These are phyloP conservation scores for Enteromius thamalakanensis DNA, from an alignment of 2,797 vertebrate genomes.

Conservation along the genomic window DNA sequence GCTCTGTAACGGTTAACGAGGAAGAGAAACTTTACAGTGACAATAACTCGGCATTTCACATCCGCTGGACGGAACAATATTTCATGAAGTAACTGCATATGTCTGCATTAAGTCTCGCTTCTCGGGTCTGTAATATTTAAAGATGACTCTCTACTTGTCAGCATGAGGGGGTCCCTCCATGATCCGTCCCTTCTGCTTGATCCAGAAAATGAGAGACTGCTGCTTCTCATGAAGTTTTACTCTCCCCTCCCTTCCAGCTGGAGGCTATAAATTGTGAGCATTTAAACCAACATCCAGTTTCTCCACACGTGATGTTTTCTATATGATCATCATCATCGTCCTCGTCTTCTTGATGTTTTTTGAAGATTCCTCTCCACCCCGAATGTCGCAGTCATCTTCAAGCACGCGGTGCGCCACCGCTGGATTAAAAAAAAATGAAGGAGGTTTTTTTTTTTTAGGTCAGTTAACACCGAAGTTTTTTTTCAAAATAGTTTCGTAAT, in stretches of 20 bases:
- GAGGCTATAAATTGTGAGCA: slow-evolving; percentile 74
- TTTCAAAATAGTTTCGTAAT: background rate
- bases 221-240: slow-evolving; percentile 75
- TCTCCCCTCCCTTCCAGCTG: slow-evolving; percentile 73
- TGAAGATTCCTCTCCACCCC: slow-evolving; percentile 22
- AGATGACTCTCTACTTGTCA: slow-evolving; percentile 70
- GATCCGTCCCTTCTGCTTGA: slow-evolving; percentile 68
- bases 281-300: slow-evolving; percentile 79
- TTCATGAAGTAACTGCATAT: background rate
- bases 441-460: background rate
- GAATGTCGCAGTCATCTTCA: background rate
- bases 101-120: background rate
- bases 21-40: slow-evolving; percentile 8
- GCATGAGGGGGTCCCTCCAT: slow-evolving; percentile 72
- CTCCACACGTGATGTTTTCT: slow-evolving; percentile 85
- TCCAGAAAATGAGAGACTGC: slow-evolving; percentile 76
- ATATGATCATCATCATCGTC: slow-evolving; percentile 70
- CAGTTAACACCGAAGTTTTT: background rate
- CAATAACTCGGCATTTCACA: background rate
- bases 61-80: background rate
- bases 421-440: background rate
- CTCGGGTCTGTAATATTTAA: slow-evolving; percentile 39
- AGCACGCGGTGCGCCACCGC: slow-evolving; percentile 23
- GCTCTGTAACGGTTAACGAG: background rate
- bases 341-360: slow-evolving; percentile 63